phyloP scores from a whole-genome alignment of 2,113 vertebrate genomes.

The Galeopterus variegatus region DNA sequence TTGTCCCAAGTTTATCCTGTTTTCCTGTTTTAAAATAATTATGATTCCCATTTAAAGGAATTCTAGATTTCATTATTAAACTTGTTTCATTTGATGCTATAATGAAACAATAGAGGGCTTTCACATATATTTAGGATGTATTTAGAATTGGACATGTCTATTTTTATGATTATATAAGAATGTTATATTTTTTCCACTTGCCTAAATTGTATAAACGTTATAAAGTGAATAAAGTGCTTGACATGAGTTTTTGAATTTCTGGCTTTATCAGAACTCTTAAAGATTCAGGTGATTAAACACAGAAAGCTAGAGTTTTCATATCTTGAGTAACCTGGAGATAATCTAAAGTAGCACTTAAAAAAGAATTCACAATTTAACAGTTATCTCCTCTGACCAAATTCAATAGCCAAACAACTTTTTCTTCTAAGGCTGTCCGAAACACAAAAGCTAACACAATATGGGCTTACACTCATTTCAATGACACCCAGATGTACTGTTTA shows the following conservation, averaged over 20 bases:
- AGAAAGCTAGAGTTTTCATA: not conserved
- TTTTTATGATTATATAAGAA: not conserved
- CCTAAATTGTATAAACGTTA: not conserved
- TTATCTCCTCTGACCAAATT: not conserved
- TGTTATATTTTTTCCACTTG: not conserved
- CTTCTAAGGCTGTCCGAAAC: not conserved
- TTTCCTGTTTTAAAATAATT: constrained; percentile 47
- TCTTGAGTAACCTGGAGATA: not conserved
- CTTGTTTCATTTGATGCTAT: not conserved
- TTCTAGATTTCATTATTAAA: not conserved
- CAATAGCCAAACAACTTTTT: not conserved
- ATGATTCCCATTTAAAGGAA: not conserved
- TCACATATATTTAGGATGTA: not conserved
- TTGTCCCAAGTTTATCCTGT: not conserved
- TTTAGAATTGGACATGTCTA: not conserved
- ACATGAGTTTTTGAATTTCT: not conserved
- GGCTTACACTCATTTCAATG: not conserved
- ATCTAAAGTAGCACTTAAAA: not conserved
- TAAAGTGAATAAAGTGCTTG: not conserved
- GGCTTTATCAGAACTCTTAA: not conserved
- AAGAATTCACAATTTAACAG: not conserved
- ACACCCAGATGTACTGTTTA: not conserved
- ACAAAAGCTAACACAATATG: not conserved
- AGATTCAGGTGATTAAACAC: not conserved
- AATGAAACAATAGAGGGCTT: not conserved